Evolutionary conservation across 2,797 vertebrate genomes (phyloP).

Genomic region (Pyrocephalus nanus): DNA sequence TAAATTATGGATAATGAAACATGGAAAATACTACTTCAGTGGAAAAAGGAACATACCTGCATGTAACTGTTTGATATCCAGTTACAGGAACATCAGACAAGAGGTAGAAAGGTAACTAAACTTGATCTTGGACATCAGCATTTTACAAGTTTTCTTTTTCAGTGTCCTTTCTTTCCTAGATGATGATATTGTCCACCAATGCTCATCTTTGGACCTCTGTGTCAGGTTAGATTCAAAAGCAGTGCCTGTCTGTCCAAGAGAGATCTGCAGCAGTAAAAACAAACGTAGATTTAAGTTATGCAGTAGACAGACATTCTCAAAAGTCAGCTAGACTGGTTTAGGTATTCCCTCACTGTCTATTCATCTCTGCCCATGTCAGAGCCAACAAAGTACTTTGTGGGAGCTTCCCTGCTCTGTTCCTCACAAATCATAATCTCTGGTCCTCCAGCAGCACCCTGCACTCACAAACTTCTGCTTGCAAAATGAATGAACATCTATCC

Average conservation of each 20-base stretch:
- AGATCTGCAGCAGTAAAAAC: neutral
- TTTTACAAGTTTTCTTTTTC: neutral
- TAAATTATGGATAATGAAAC: neutral
- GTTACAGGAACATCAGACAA: neutral
- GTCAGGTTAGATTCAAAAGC: neutral
- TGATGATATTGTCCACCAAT: accelerated
- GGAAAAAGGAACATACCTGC: neutral
- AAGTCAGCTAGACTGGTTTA: neutral
- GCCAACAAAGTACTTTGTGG: neutral
- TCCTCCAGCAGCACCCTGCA: neutral
- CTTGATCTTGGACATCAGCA: neutral
- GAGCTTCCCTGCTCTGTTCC: neutral
- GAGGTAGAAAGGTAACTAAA: neutral
- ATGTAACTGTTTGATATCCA: neutral
- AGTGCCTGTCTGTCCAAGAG: neutral
- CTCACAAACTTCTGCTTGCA: neutral
- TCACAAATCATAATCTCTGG: neutral
- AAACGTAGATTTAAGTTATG: neutral
- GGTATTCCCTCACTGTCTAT: neutral
- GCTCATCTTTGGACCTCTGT: neutral
- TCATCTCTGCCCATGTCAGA: neutral
- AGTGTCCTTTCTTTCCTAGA: neutral
- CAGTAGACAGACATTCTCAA: neutral
- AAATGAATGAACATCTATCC: neutral
- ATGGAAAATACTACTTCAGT: neutral